Evolutionary conservation across 2,113 vertebrate species (phyloP).

Genomic region (Halichoerus grypus): DNA sequence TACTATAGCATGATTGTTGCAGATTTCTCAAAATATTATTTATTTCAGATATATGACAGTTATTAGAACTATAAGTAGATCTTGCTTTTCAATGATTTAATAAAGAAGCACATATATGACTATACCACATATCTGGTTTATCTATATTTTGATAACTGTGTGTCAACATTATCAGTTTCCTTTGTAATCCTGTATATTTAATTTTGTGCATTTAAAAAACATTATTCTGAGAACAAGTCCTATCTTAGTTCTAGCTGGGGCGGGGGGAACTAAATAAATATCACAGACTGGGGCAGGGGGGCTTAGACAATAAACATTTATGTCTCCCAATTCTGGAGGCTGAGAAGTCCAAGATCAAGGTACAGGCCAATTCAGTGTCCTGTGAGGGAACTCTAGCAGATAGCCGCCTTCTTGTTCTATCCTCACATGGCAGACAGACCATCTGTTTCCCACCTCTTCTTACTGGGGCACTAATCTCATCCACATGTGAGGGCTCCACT

Average conservation of each 20-base stretch:
- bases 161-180: not conserved
- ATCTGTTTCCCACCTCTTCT: not conserved
- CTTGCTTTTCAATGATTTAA: slow-evolving; percentile 52
- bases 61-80: not conserved
- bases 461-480: not conserved
- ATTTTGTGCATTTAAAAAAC: slow-evolving; percentile 41
- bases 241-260: not conserved
- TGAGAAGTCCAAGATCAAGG: not conserved
- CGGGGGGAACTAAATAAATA: not conserved
- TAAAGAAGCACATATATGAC: not conserved
- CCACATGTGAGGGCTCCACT: not conserved
- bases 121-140: not conserved
- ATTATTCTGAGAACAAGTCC: not conserved
- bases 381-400: not conserved
- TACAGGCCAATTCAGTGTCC: not conserved
- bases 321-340: not conserved
- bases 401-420: not conserved
- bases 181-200: not conserved
- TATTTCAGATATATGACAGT: not conserved
- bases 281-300: not conserved
- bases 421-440: not conserved
- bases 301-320: not conserved
- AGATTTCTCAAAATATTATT: slow-evolving; percentile 31
- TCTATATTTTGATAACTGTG: slow-evolving; percentile 49
- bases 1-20: not conserved